A percentile compares a stretch with the other conserved stretches of the same genome.
Evolutionary conservation across 1,140 invertebrate species (phyloP).

Genomic region (Drosophila lacertosa): DNA sequence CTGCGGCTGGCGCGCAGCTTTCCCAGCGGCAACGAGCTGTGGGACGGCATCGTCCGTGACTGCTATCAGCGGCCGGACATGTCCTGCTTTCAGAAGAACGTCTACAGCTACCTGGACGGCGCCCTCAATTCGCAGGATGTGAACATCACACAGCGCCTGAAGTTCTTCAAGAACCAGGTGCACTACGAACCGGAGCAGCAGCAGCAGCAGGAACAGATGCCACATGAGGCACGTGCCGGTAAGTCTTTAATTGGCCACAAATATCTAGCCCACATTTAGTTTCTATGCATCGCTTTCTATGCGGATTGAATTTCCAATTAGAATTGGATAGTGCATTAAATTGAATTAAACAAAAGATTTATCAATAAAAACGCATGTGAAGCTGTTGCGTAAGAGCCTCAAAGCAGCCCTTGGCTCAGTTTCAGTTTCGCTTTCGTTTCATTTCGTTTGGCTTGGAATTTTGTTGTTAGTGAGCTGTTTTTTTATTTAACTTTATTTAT

Average conservation of each 20-base stretch:
- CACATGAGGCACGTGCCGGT: conserved; percentile 59
- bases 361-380: not conserved
- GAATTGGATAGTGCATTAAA: too few species aligned
- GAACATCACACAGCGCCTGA: conserved; percentile 88
- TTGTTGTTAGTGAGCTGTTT: too few species aligned
- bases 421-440: conserved; percentile 44
- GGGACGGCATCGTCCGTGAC: conserved; percentile 89
- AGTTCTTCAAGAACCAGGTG: conserved; percentile 88
- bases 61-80: conserved; percentile 88
- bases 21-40: conserved; percentile 88
- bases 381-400: conserved; percentile 41
- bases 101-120: conserved; percentile 88
- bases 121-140: conserved; percentile 88
- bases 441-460: conserved; percentile 37
- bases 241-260: conserved; percentile 20
- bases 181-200: conserved; percentile 85
- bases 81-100: conserved; percentile 90
- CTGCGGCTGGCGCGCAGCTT: conserved; percentile 79
- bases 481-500: conserved; percentile 1
- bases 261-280: too few species aligned
- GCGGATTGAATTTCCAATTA: too few species aligned
- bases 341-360: not conserved
- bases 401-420: conserved; percentile 27
- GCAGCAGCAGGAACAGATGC: conserved; percentile 52
- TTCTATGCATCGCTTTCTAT: too few species aligned